Base-by-base conservation (phyloP, 37 sponge, comb jelly and placozoan species). In the Hexactinellida sp. region DNA sequence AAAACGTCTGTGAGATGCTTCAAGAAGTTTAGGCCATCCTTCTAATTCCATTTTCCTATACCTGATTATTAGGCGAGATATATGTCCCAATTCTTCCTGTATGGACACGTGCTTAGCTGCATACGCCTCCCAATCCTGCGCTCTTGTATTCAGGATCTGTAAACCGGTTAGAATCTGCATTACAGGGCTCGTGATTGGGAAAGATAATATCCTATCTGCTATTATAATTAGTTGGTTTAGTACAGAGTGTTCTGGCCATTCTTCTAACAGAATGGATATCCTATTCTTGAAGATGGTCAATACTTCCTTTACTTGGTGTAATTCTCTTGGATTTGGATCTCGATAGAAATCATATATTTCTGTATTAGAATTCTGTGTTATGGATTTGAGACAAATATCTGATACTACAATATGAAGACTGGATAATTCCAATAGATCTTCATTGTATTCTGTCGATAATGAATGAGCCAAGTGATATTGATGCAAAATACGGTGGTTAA, bases 81-180 rank as follows among this genome's bases (percentile, higher is more conserved):
- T 89, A 0, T 54, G 16, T 24, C 88, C 84, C 37, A 96, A 82
- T 54, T 92, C 85, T 34, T 10, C 24, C 19, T 37, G 16, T 0
- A 96, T 87, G 28, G 92, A 92, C 35, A 92, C 89, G 38, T 38
- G 55, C 24, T 85, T 85, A 37, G 89, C 88, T 36, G 97, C 92
- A 85, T 92, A 94, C 16, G 84, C 55, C 84, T 96, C 97, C 97
- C 97, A 96, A 10, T 92, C 95, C 85, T 96, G 96, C 28, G 96
- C 87, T 87, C 92, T 92, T 51, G 54, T 87, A 38, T 94, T 54
- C n/a, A 96, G 37, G 55, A 88, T 88, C 85, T 96, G 94, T 1
- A 92, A 39, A 21, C 96, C 96, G 63, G 90, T 38, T 54, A 96
- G 84, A 9, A 92, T 76, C 86, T 96, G 94, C 94, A 93, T 96